Evolutionary conservation across 2,797 vertebrate species (phyloP).

Genomic region (Hirundo rustica): DNA sequence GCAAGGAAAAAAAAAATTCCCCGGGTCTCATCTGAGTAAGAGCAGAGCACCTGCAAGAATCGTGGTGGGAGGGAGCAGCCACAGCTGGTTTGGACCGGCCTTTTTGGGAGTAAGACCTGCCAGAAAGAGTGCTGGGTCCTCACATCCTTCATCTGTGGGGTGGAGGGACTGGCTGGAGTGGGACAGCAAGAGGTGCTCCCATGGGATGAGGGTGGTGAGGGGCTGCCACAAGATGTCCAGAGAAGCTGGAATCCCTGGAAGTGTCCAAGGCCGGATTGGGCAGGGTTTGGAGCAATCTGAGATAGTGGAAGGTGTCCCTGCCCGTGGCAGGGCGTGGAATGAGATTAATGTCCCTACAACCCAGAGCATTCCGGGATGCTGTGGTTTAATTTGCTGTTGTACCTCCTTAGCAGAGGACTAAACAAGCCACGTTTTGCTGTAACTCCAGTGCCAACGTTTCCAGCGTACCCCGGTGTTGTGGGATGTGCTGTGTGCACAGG

Average conservation of each 20-base stretch:
- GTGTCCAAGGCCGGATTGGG: rapidly evolving
- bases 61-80: not conserved
- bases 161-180: not conserved
- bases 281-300: rapidly evolving
- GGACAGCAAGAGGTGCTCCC: not conserved
- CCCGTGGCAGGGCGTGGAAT: not conserved
- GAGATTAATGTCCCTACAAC: not conserved
- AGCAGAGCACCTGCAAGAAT: not conserved
- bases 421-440: rapidly evolving
- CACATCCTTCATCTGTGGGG: no score
- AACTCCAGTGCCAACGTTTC: not conserved
- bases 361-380: not conserved
- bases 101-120: not conserved
- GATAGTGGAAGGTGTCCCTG: not conserved
- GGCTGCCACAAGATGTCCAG: not conserved
- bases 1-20: not conserved
- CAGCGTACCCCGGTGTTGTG: rapidly evolving
- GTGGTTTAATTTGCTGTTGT: not conserved
- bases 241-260: not conserved
- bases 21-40: not conserved
- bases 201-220: rapidly evolving
- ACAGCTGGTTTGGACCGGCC: not conserved
- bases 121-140: not conserved
- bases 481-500: not conserved
- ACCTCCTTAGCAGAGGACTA: not conserved